These are phyloP conservation scores for Mesoclemmys tuberculata DNA, from an alignment of 2,113 vertebrate species.

Conservation along the genomic window DNA sequence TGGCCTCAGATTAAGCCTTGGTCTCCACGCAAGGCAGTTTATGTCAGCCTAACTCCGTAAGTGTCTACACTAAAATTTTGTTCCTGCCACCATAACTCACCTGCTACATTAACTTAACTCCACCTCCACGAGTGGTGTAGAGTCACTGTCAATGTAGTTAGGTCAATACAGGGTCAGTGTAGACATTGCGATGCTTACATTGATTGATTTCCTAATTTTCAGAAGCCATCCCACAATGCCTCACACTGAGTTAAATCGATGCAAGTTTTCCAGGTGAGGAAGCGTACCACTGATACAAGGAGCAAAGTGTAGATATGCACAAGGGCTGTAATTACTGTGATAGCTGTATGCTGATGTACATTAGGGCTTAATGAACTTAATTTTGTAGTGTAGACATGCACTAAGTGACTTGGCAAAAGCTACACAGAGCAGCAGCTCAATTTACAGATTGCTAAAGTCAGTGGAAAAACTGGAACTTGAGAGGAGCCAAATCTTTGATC, in stretches of 20 bases:
- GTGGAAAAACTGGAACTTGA: rapidly evolving
- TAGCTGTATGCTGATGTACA: not conserved
- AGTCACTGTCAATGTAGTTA: not conserved
- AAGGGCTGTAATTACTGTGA: not conserved
- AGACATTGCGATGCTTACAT: not conserved
- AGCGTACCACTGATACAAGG: not conserved
- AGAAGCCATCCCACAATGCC: not conserved
- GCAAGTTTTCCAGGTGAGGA: not conserved
- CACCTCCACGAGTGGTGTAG: not conserved
- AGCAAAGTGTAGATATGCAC: not conserved
- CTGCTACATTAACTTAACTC: not conserved
- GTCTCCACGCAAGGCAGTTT: not conserved
- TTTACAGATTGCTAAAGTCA: not conserved
- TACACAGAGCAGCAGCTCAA: not conserved
- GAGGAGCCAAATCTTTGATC: not conserved
- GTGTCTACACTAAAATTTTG: not conserved
- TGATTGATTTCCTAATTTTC: not conserved
- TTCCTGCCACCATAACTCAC: not conserved
- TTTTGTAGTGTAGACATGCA: not conserved
- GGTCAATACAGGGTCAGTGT: not conserved
- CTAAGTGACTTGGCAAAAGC: not conserved
- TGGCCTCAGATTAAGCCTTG: not conserved
- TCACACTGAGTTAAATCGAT: not conserved
- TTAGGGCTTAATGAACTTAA: not conserved
- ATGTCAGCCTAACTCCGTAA: not conserved